These are phyloP conservation scores for Ormia ochracea DNA, from an alignment of 2,888 invertebrate species.

Conservation along the genomic window DNA sequence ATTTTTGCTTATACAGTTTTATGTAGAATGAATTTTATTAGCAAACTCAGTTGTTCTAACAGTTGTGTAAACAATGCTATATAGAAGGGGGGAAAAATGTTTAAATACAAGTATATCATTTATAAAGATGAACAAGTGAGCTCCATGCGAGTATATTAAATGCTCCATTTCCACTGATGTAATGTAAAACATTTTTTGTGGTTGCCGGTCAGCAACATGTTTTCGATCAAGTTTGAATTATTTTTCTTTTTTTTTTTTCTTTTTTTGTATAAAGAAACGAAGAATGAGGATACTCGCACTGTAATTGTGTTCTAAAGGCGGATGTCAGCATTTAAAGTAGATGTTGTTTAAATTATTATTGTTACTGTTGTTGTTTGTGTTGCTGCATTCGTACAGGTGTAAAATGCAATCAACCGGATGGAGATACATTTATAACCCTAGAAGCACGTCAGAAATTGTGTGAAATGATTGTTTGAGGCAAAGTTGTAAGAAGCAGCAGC, in stretches of 20 bases:
- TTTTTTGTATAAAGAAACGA: constrained; percentile 7
- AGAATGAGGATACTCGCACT: constrained; percentile 44
- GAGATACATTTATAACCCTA: constrained; percentile 56
- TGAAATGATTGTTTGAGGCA: constrained; percentile 31
- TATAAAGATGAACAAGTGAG: background rate
- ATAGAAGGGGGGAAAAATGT: background rate
- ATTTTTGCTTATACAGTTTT: background rate
- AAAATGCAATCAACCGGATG: constrained; percentile 70
- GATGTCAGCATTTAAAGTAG: constrained; percentile 56
- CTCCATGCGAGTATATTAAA: background rate
- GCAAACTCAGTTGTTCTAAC: background rate
- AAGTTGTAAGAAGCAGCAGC: constrained; percentile 24
- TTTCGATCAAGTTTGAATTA: constrained; percentile 39
- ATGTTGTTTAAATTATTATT: constrained; percentile 61
- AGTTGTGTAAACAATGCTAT: constrained; percentile 2
- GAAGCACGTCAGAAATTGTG: constrained; percentile 46
- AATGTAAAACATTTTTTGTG: constrained; percentile 42
- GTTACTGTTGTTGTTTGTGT: constrained; percentile 63
- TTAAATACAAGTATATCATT: constrained; percentile 2
- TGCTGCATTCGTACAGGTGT: constrained; percentile 73
- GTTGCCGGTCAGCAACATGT: constrained; percentile 34
- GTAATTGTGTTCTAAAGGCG: constrained; percentile 55
- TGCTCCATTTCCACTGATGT: constrained; percentile 15
- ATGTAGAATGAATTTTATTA: background rate
- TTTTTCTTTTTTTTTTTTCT: background rate